Evolutionary conservation across 2,113 vertebrate species (phyloP).

Genomic region (Corydoras maculifer): DNA sequence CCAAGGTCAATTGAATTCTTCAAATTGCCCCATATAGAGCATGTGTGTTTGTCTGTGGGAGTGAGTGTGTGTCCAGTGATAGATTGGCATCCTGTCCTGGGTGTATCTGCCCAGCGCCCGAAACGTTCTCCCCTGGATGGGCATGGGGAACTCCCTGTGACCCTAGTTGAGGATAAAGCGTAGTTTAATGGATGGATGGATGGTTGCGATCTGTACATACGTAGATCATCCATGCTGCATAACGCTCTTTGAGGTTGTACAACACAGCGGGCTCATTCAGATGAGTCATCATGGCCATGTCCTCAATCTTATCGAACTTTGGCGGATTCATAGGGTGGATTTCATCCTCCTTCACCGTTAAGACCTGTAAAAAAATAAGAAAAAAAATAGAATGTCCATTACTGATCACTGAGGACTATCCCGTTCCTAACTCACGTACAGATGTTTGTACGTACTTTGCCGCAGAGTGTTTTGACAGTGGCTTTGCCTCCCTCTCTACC

Average conservation of each 20-base stretch:
- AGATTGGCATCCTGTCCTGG: too few species aligned
- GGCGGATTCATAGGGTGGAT: conserved; percentile 70
- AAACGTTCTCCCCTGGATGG: too few species aligned
- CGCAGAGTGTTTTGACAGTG: conserved; percentile 65
- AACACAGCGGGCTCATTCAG: conserved; percentile 68
- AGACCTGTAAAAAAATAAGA: conserved; percentile 38
- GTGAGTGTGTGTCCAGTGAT: too few species aligned
- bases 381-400: background rate
- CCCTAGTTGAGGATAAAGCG: too few species aligned
- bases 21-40: too few species aligned
- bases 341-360: conserved; percentile 64
- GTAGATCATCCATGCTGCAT: conserved; percentile 88
- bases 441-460: conserved; percentile 58
- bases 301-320: conserved; percentile 71
- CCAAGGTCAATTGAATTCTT: too few species aligned
- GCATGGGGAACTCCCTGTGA: too few species aligned
- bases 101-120: too few species aligned
- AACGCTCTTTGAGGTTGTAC: conserved; percentile 84
- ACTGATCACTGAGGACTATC: too few species aligned
- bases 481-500: conserved; percentile 74
- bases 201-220: conserved; percentile 51
- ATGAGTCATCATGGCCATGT: conserved; percentile 74
- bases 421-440: background rate
- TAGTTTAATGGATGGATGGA: too few species aligned
- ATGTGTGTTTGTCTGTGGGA: too few species aligned